A percentile compares a stretch with the other conserved stretches of the same genome.
Evolutionary conservation across 1,140 invertebrate species (phyloP).

Genomic region (Cecropterus lyciades): DNA sequence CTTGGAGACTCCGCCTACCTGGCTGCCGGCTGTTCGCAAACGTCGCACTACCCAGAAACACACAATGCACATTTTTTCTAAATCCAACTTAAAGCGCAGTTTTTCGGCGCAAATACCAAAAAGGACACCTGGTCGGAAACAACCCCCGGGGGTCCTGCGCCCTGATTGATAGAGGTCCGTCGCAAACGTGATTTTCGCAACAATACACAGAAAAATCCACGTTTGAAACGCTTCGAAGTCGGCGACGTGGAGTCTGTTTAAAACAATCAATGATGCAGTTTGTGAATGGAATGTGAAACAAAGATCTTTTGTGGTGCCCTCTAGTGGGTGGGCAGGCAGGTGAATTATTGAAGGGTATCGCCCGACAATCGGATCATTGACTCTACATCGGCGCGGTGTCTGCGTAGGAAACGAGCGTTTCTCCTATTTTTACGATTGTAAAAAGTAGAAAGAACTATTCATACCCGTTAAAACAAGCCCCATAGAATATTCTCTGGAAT

Average conservation of each 20-base stretch:
- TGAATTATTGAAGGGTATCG: constrained; percentile 62
- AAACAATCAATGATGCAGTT: constrained; percentile 81
- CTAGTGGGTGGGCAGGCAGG: constrained; percentile 66
- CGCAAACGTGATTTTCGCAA: constrained; percentile 63
- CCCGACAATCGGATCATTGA: constrained; percentile 48
- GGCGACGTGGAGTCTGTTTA: constrained; percentile 80
- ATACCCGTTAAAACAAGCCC: constrained; percentile 1
- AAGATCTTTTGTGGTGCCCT: constrained; percentile 63
- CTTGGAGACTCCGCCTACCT: constrained; percentile 56
- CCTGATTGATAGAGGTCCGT: constrained; percentile 77
- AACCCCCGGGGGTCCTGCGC: constrained; percentile 72
- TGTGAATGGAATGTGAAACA: constrained; percentile 78
- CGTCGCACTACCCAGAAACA: constrained; percentile 72
- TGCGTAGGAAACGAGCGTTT: constrained; percentile 17
- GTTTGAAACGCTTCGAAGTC: constrained; percentile 61
- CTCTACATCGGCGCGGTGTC: constrained; percentile 31
- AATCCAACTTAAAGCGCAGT: constrained; percentile 68
- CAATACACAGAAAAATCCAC: constrained; percentile 70
- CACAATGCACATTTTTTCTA: constrained; percentile 72
- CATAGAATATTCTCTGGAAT: not conserved
- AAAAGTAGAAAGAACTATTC: constrained; percentile 18
- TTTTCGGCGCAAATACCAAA: constrained; percentile 80
- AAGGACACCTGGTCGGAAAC: constrained; percentile 83
- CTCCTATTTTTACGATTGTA: constrained; percentile 13
- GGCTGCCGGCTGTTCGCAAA: constrained; percentile 52